These are phyloP conservation scores for Musca domestica DNA, from an alignment of 1,140 invertebrate species.

Conservation along the genomic window DNA sequence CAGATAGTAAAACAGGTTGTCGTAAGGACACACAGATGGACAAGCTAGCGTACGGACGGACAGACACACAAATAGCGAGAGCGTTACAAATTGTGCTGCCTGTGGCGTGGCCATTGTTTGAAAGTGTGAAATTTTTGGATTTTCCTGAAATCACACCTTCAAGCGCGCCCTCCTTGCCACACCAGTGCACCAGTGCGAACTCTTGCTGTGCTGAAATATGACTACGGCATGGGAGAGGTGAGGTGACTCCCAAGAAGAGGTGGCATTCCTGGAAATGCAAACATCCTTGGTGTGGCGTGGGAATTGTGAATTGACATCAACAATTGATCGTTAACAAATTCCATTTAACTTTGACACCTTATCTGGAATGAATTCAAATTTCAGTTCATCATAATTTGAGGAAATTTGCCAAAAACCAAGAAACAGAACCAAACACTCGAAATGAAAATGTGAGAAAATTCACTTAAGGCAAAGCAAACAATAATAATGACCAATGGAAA, in stretches of 20 bases:
- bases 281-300: neutral
- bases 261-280: neutral
- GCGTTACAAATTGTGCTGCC: neutral
- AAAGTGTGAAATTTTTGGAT: slow-evolving; percentile 27
- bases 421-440: too few species aligned
- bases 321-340: neutral
- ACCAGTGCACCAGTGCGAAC: neutral
- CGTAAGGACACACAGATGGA: neutral
- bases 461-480: too few species aligned
- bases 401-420: too few species aligned
- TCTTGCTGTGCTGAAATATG: slow-evolving; percentile 1
- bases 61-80: neutral
- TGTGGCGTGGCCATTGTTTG: slow-evolving; percentile 21
- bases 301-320: neutral
- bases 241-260: neutral
- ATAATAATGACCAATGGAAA: too few species aligned
- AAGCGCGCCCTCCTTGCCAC: neutral
- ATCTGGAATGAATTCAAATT: neutral
- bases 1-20: neutral
- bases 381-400: neutral
- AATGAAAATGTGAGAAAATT: too few species aligned
- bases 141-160: slow-evolving; percentile 19
- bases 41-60: neutral
- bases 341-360: neutral
- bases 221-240: neutral